Conservation (phyloP, 1,140 invertebrate genomes). For the Eumaeus atala region DNA sequence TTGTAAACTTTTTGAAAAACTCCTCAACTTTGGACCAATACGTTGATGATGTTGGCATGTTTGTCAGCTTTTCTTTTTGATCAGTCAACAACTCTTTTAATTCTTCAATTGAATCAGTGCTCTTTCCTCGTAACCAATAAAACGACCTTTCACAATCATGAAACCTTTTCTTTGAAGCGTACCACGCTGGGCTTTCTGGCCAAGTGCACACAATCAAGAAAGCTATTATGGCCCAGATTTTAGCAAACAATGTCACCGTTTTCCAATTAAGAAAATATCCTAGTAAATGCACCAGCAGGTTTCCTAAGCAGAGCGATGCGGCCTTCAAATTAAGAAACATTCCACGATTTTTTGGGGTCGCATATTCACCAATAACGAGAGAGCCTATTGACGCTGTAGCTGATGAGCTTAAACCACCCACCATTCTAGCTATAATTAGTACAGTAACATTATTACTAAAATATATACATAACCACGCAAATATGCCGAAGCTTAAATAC, state of each 20-base stretch:
- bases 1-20: slow-evolving; percentile 39
- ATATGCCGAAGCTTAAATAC: background rate
- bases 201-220: slow-evolving; percentile 33
- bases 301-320: slow-evolving; percentile 35
- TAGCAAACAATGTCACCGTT: slow-evolving; percentile 31
- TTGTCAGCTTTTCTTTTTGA: slow-evolving; percentile 27
- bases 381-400: slow-evolving; percentile 40
- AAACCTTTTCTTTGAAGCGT: slow-evolving; percentile 33
- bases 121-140: slow-evolving; percentile 37
- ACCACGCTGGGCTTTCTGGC: slow-evolving; percentile 47
- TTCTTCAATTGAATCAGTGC: slow-evolving; percentile 27
- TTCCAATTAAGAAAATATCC: slow-evolving; percentile 38
- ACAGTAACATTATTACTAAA: background rate
- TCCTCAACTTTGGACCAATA: slow-evolving; percentile 11
- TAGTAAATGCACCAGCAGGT: slow-evolving; percentile 34
- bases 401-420: slow-evolving; percentile 30
- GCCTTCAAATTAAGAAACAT: slow-evolving; percentile 49
- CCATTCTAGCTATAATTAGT: background rate
- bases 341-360: slow-evolving; percentile 37
- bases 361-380: slow-evolving; percentile 48
- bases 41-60: background rate
- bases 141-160: slow-evolving; percentile 34
- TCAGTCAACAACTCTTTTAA: slow-evolving; percentile 32
- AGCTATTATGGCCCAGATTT: slow-evolving; percentile 27
- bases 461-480: background rate